Evolutionary conservation across 2,113 vertebrate genomes (phyloP).

Genomic region (Cephalopholis sonnerati): DNA sequence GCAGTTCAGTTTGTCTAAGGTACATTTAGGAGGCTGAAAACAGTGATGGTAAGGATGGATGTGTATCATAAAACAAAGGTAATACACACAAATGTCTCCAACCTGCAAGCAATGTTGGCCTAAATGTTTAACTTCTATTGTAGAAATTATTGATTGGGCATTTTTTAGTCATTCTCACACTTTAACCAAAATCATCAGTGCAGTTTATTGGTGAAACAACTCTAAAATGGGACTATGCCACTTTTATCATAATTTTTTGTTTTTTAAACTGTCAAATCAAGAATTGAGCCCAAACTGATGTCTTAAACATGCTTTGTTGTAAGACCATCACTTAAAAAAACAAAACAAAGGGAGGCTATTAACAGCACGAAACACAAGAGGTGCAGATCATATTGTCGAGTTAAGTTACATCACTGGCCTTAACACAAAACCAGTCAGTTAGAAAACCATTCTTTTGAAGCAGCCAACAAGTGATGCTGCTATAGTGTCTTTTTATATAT

Average conservation of each 20-base stretch:
- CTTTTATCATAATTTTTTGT: background rate
- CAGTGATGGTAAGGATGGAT: background rate
- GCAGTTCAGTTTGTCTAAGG: background rate
- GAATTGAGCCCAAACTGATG: background rate
- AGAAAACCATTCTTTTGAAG: background rate
- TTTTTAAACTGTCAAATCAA: no score
- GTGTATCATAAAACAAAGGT: background rate
- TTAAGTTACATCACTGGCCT: background rate
- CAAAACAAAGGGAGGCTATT: background rate
- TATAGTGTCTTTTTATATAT: background rate
- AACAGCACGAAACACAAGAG: background rate
- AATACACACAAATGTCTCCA: background rate
- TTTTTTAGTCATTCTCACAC: background rate
- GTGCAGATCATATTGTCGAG: background rate
- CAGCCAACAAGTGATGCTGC: background rate
- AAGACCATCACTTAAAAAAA: background rate
- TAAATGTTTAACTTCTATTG: background rate
- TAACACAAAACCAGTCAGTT: background rate
- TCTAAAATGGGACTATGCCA: background rate
- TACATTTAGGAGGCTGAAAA: slow-evolving; percentile 19
- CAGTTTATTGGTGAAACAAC: background rate
- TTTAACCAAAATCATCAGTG: background rate
- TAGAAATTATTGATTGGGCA: background rate
- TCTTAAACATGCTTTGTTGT: background rate
- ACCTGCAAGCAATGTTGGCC: background rate